Percentiles rank a stretch among this genome's conserved stretches.
Conservation (phyloP, 2,113 vertebrate species). For the Spheniscus mendiculus region DNA sequence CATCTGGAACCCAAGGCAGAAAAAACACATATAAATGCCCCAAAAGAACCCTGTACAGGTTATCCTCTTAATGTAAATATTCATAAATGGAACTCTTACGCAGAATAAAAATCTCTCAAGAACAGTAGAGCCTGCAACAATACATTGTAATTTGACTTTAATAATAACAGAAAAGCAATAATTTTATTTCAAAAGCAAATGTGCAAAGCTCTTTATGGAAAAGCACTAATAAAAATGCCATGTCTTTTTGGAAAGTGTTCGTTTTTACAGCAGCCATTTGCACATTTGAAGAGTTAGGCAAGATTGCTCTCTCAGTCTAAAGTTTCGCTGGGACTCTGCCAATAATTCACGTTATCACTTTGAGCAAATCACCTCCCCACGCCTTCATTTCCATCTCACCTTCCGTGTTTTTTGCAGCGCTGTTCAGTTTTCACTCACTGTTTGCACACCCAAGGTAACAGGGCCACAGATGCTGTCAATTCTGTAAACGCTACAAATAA, state of each 20-base stretch:
- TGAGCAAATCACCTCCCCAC: background rate
- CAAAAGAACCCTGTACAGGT: background rate
- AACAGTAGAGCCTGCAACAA: background rate
- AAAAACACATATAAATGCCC: background rate
- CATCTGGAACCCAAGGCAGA: accelerated
- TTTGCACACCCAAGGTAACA: accelerated
- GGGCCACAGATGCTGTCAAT: background rate
- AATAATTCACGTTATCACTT: accelerated
- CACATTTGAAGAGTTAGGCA: background rate
- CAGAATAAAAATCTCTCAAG: background rate
- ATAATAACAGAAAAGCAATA: background rate
- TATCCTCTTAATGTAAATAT: background rate
- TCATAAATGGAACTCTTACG: background rate
- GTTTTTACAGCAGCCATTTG: background rate
- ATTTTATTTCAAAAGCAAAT: background rate
- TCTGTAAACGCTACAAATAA: background rate
- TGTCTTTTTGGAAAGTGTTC: accelerated
- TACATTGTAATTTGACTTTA: background rate
- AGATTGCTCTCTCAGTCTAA: background rate
- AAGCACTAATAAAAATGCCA: accelerated
- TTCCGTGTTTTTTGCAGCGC: accelerated
- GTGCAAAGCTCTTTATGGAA: background rate
- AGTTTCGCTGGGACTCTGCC: background rate
- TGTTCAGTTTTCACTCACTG: background rate
- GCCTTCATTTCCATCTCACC: background rate